Percentiles rank a stretch among this genome's conserved stretches.
phyloP scores from a whole-genome alignment of 30 jellyfish, hydroid and myxozoan species.

The Chrysaora quinquecirrha region DNA sequence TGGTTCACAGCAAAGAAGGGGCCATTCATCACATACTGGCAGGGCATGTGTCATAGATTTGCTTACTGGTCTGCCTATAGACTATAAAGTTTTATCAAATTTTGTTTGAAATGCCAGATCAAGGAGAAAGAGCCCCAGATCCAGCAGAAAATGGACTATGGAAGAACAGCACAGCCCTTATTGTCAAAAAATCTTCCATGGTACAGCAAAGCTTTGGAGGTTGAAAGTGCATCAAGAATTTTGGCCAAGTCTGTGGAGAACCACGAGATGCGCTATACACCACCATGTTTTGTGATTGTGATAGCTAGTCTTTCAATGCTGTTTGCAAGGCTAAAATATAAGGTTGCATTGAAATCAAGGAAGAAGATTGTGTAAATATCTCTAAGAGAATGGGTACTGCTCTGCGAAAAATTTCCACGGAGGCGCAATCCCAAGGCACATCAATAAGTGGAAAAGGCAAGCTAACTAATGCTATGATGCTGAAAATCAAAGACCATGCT shows the following conservation, averaged over 20 bases:
- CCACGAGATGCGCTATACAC: slow-evolving; percentile 16
- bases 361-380: slow-evolving; percentile 26
- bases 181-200: neutral
- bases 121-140: neutral
- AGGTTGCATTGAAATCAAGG: neutral
- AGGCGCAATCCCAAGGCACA: neutral
- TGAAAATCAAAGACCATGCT: slow-evolving; percentile 4
- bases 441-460: slow-evolving; percentile 31
- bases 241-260: slow-evolving; percentile 9
- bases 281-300: slow-evolving; percentile 41
- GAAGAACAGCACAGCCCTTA: neutral
- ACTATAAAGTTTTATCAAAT: slow-evolving; percentile 1
- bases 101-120: slow-evolving; percentile 1
- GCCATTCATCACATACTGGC: slow-evolving; percentile 58
- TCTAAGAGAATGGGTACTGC: slow-evolving; percentile 39
- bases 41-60: slow-evolving; percentile 47
- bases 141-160: neutral
- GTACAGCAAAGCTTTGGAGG: slow-evolving; percentile 36
- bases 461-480: slow-evolving; percentile 14
- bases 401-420: neutral
- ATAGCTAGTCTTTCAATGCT: slow-evolving; percentile 6
- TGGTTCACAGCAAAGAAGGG: slow-evolving; percentile 68
- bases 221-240: slow-evolving; percentile 20
- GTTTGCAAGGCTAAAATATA: neutral
- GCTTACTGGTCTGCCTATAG: slow-evolving; percentile 54